Conservation (phyloP, 2,113 vertebrate genomes). For the Pterocles orientalis region DNA sequence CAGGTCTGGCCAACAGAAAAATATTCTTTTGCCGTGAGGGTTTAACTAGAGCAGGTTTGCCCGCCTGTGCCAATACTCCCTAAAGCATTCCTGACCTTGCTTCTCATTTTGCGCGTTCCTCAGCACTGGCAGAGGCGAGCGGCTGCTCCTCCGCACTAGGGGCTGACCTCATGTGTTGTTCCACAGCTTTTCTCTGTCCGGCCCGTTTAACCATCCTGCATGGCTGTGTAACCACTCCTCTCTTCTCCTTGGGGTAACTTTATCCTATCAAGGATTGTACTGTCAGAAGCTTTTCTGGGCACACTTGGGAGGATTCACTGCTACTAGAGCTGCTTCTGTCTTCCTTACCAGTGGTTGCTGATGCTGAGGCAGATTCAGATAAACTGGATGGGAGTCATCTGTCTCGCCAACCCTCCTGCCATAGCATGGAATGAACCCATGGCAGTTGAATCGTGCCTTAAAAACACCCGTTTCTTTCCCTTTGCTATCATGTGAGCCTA, state of each 20-base stretch:
- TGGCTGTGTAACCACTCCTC: not conserved
- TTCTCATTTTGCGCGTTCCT: accelerated
- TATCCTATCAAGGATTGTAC: not conserved
- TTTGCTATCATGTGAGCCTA: not conserved
- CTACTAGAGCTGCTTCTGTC: not conserved
- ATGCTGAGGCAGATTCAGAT: not conserved
- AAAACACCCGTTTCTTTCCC: accelerated
- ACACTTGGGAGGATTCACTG: no score
- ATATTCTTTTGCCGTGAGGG: accelerated
- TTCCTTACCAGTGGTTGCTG: not conserved
- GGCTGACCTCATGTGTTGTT: not conserved
- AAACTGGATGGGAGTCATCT: not conserved
- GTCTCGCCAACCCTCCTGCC: not conserved
- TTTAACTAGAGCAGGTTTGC: not conserved
- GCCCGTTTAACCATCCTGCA: not conserved
- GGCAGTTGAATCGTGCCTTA: not conserved
- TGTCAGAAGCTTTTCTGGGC: not conserved
- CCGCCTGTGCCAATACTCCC: not conserved
- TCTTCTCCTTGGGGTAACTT: not conserved
- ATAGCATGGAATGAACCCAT: accelerated
- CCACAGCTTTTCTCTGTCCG: not conserved
- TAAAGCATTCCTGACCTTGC: not conserved
- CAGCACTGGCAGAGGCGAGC: not conserved
- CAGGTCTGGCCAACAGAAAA: not conserved
- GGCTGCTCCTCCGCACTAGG: not conserved